Base-by-base conservation (phyloP, 2,113 vertebrate genomes). In the Rutilus rutilus region DNA sequence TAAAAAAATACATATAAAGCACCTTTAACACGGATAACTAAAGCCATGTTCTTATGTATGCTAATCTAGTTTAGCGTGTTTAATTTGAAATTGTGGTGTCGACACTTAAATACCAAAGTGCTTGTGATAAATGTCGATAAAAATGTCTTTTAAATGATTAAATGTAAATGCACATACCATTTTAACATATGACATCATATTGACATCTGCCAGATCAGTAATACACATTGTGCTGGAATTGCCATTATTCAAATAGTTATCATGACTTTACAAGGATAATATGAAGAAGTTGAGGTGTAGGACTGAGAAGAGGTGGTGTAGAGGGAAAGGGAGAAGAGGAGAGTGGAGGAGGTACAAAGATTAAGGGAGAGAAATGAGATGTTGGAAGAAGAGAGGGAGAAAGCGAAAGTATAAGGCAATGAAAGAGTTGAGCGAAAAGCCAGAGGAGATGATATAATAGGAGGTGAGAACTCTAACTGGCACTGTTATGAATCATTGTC, bases 401-500 rank as follows among this genome's bases (percentile, higher is more conserved):
- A n/a, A 45, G 39, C 19, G 9, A 78, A 59, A 80, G n/a, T 11
- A 47, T 45, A 80, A 42, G 36, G 59, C 42, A 74, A 12, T 25
- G 42, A 33, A 77, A 52, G 47, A 54, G 47, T 30, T 27, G 4
- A 74, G 23, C 21, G 23, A 47, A 74, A 74, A 74, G 71, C 39
- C 23, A 74, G 71, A 45, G 42, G 71, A 74, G 42, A 47, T 74
- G 42, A 74, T 47, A 78, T 78, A 78, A 57, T 78, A 57, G 52
- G 50, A 78, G 45, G 75, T 74, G 42, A 47, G 71, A 74, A 74
- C 23, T 47, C 71, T 71, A 71, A 73, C 69, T 47, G 42, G 42
- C 73, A 64, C 39, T 65, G 59, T 81, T 81, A 47, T 81, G 78
- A 64, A 27, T 81, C 59, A 21, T 47, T 8, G n/a, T 17, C 39